Evolutionary conservation across 2,888 invertebrate species (phyloP).

Genomic region (Phasia obesa): DNA sequence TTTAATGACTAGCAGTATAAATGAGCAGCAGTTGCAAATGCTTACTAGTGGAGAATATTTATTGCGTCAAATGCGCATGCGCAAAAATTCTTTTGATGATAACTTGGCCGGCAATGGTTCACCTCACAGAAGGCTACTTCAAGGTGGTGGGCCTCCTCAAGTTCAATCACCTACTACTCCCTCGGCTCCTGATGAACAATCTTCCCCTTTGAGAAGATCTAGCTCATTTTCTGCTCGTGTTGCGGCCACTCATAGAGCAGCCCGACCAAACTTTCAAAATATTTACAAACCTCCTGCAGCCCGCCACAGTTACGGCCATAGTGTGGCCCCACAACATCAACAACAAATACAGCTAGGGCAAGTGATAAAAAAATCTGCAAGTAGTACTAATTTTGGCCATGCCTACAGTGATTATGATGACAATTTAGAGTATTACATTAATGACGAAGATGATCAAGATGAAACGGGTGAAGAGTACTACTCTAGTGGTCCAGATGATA

Average conservation of each 20-base stretch:
- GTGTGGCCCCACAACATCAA: conserved; percentile 58
- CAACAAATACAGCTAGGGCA: conserved; percentile 67
- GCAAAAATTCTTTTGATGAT: conserved; percentile 82
- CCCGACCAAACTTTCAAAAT: conserved; percentile 78
- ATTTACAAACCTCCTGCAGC: conserved; percentile 81
- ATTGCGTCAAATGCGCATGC: conserved; percentile 79
- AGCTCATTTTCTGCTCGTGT: conserved; percentile 86
- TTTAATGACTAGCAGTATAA: conserved; percentile 82
- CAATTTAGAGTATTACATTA: conserved; percentile 81
- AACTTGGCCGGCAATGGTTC: conserved; percentile 69
- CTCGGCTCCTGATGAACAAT: conserved; percentile 65
- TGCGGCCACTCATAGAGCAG: conserved; percentile 70
- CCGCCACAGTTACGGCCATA: conserved; percentile 75
- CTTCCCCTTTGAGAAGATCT: conserved; percentile 85
- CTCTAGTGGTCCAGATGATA: conserved; percentile 79
- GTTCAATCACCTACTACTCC: conserved; percentile 68
- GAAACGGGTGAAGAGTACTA: conserved; percentile 79
- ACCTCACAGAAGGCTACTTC: conserved; percentile 65
- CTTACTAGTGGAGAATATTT: conserved; percentile 79
- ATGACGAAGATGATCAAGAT: conserved; percentile 81
- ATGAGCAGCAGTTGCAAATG: conserved; percentile 80
- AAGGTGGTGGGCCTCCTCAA: conserved; percentile 69
- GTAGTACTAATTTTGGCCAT: conserved; percentile 82
- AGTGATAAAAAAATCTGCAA: conserved; percentile 81
- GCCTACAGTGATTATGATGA: conserved; percentile 81